phyloP scores from a whole-genome alignment of 2,888 invertebrate genomes.

The Bembecia ichneumoniformis region DNA sequence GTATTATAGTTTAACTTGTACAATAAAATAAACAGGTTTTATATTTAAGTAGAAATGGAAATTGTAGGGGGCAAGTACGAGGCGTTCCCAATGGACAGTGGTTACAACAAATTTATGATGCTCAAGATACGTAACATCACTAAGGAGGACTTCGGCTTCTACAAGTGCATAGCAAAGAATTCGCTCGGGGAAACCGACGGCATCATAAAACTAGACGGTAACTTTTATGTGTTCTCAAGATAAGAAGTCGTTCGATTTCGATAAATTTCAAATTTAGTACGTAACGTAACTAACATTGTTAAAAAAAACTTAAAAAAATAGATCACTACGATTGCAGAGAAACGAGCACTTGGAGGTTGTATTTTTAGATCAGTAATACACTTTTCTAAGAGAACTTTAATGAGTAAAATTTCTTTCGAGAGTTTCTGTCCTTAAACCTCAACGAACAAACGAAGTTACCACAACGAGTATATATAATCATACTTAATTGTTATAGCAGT shows the following conservation, averaged over 20 bases:
- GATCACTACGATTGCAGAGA: too few relatives aligned
- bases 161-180: slow-evolving; percentile 93
- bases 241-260: not conserved
- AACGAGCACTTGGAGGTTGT: too few relatives aligned
- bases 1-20: not conserved
- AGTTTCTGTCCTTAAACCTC: too few relatives aligned
- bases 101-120: slow-evolving; percentile 94
- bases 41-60: slow-evolving; percentile 75
- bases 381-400: too few relatives aligned
- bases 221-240: slow-evolving; percentile 25
- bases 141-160: slow-evolving; percentile 87
- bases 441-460: too few relatives aligned
- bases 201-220: slow-evolving; percentile 91
- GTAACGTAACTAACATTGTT: too few relatives aligned
- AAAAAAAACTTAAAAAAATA: too few relatives aligned
- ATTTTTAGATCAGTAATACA: too few relatives aligned
- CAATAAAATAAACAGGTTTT: slow-evolving; percentile 36
- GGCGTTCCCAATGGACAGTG: slow-evolving; percentile 87
- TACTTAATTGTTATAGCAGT: too few relatives aligned
- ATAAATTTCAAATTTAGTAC: not conserved
- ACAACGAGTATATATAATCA: too few relatives aligned
- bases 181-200: slow-evolving; percentile 92
- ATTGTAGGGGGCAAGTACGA: slow-evolving; percentile 92
- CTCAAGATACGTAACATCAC: slow-evolving; percentile 89
- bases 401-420: too few relatives aligned